Percentiles rank a stretch among this genome's conserved stretches.
phyloP scores from a whole-genome alignment of 2,797 vertebrate genomes.

The Macroramphosus scolopax region DNA sequence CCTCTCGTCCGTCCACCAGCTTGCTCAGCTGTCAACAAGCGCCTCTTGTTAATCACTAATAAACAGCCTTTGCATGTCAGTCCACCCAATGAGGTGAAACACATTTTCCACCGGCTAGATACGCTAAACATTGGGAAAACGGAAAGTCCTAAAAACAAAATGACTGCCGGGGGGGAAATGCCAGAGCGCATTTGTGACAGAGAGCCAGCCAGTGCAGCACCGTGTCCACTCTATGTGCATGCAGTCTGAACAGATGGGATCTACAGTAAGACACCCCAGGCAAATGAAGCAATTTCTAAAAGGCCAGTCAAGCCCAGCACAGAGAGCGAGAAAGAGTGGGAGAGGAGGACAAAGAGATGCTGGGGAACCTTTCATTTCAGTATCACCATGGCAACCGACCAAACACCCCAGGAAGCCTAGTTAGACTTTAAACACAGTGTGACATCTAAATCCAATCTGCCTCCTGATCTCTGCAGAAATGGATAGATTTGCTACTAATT shows the following conservation, averaged over 20 bases:
- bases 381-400: slow-evolving; percentile 62
- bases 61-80: slow-evolving; percentile 40
- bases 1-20: slow-evolving; percentile 9
- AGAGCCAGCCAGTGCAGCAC: slow-evolving; percentile 38
- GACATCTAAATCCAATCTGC: slow-evolving; percentile 40
- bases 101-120: slow-evolving; percentile 16
- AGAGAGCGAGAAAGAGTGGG: slow-evolving; percentile 42
- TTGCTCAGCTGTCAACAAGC: slow-evolving; percentile 29
- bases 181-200: slow-evolving; percentile 48
- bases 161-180: slow-evolving; percentile 28
- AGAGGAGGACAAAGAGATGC: slow-evolving; percentile 51
- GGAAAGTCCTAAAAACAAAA: slow-evolving; percentile 50
- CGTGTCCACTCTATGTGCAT: slow-evolving; percentile 54
- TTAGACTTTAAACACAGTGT: slow-evolving; percentile 46
- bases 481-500: slow-evolving; percentile 41
- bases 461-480: slow-evolving; percentile 43
- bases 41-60: slow-evolving; percentile 39
- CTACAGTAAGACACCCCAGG: slow-evolving; percentile 62
- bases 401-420: slow-evolving; percentile 43
- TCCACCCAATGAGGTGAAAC: slow-evolving; percentile 53
- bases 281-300: slow-evolving; percentile 65
- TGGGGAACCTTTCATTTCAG: slow-evolving; percentile 52
- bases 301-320: slow-evolving; percentile 56
- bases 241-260: slow-evolving; percentile 67
- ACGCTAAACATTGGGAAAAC: slow-evolving; percentile 36